phyloP scores from a whole-genome alignment of 1,140 invertebrate genomes.

The Homarus americanus region DNA sequence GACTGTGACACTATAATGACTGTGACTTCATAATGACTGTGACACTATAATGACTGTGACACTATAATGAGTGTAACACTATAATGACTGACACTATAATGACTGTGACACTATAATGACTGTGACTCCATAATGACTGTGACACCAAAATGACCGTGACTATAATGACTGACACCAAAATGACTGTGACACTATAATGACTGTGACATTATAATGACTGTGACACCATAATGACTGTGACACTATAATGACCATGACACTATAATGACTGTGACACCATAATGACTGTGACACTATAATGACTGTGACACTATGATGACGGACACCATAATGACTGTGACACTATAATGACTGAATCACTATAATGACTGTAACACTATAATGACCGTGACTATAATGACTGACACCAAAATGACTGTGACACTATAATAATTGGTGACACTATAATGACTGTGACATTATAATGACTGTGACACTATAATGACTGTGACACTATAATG shows the following conservation, averaged over 20 bases:
- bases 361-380: slow-evolving; percentile 3
- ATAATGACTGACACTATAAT: too few species aligned
- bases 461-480: not conserved
- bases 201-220: too few species aligned
- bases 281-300: too few species aligned
- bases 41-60: not conserved
- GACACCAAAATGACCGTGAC: too few species aligned
- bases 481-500: not conserved
- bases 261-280: too few species aligned
- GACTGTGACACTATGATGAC: not conserved
- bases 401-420: not conserved
- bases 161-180: not conserved
- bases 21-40: not conserved
- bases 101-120: too few species aligned
- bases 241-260: too few species aligned
- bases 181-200: too few species aligned
- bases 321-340: not conserved
- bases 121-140: too few species aligned
- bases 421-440: slow-evolving; percentile 1
- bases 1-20: not conserved
- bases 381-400: slow-evolving; percentile 1
- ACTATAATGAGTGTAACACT: too few species aligned
- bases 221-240: too few species aligned
- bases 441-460: slow-evolving; percentile 3
- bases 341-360: not conserved